Conservation (phyloP, 2,113 vertebrate genomes). For the Centropristis striata region DNA sequence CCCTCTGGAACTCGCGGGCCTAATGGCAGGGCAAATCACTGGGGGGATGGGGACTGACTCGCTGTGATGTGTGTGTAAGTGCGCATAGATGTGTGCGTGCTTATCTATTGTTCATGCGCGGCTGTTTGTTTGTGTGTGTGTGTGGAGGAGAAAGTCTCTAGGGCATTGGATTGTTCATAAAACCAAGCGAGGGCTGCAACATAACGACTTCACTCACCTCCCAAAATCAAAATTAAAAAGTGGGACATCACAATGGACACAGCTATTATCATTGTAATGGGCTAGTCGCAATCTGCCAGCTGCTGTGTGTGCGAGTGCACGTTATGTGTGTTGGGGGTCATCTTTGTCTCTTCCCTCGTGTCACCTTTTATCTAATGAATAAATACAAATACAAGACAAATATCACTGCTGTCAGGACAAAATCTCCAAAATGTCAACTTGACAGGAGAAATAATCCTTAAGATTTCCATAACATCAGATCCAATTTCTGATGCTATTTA, state of each 20-base stretch:
- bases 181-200: constrained; percentile 45
- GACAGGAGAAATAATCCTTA: constrained; percentile 41
- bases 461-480: constrained; percentile 34
- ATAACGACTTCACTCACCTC: constrained; percentile 55
- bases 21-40: constrained; percentile 72
- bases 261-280: constrained; percentile 65
- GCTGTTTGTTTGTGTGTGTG: constrained; percentile 25
- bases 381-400: constrained; percentile 59
- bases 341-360: constrained; percentile 29
- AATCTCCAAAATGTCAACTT: constrained; percentile 50
- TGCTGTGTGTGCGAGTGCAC: constrained; percentile 38
- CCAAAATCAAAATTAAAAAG: constrained; percentile 69
- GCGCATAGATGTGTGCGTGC: constrained; percentile 35
- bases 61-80: constrained; percentile 41
- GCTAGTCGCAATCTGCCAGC: constrained; percentile 66
- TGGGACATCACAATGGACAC: constrained; percentile 45
- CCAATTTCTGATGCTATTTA: neutral
- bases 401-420: constrained; percentile 49
- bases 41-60: constrained; percentile 39
- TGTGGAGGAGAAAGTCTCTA: constrained; percentile 22
- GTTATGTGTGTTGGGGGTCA: constrained; percentile 11
- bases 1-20: constrained; percentile 51
- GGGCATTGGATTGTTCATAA: constrained; percentile 63
- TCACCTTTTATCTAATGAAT: constrained; percentile 51
- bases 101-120: constrained; percentile 39